Conservation (phyloP, 2,113 vertebrate genomes). For the Eulemur macaco region DNA sequence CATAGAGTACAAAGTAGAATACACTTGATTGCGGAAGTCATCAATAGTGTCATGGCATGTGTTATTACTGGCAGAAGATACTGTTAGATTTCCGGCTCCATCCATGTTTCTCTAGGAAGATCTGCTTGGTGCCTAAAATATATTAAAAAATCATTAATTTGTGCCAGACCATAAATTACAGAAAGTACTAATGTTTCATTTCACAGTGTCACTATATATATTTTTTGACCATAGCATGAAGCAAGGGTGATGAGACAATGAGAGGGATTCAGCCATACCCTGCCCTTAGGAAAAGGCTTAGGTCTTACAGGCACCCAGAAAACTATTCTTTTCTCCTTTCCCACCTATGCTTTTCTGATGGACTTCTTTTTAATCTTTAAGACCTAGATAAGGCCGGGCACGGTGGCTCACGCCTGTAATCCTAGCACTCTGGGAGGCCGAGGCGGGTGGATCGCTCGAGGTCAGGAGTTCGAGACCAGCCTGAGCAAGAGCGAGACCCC, state of each 20-base stretch:
- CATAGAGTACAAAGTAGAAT: constrained; percentile 92
- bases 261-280: constrained; percentile 7
- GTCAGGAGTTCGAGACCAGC: no score
- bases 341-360: background rate
- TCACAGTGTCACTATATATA: constrained; percentile 1
- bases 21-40: constrained; percentile 94
- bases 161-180: constrained; percentile 36
- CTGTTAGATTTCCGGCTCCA: background rate
- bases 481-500: no score
- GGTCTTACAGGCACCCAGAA: background rate
- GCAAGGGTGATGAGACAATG: background rate
- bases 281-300: background rate
- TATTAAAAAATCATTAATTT: constrained; percentile 22
- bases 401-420: no score
- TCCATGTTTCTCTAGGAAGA: background rate
- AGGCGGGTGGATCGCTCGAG: no score
- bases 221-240: constrained; percentile 34
- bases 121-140: constrained; percentile 57
- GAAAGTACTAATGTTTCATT: constrained; percentile 11
- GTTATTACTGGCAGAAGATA: constrained; percentile 1
- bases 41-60: constrained; percentile 86
- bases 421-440: no score
- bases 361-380: constrained; percentile 27
- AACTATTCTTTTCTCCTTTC: background rate
- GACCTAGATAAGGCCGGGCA: background rate